Evolutionary conservation across 2,888 invertebrate genomes (phyloP).

Genomic region (Perithous albicinctus): DNA sequence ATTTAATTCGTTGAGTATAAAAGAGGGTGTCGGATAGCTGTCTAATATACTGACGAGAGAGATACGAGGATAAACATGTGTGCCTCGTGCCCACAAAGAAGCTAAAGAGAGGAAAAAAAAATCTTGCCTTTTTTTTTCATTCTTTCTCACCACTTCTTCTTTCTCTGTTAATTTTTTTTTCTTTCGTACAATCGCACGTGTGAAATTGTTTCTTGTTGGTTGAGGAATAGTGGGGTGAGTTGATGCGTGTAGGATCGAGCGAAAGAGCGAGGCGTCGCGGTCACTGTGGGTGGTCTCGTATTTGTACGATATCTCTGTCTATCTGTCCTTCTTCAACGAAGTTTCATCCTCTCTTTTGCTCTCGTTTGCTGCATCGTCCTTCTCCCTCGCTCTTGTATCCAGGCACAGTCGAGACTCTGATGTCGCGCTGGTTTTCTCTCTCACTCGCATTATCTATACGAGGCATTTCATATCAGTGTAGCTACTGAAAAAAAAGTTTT

Average conservation of each 20-base stretch:
- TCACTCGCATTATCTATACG: background rate
- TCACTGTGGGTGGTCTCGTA: slow-evolving; percentile 79
- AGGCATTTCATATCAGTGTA: too few species aligned
- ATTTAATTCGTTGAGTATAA: slow-evolving; percentile 11
- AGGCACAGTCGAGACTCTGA: slow-evolving; percentile 8
- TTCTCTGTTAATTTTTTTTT: slow-evolving; percentile 44
- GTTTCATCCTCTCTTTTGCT: slow-evolving; percentile 61
- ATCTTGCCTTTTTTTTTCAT: slow-evolving; percentile 11
- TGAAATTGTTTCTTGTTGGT: slow-evolving; percentile 71
- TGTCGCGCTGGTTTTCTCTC: slow-evolving; percentile 24
- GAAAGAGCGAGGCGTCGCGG: slow-evolving; percentile 69
- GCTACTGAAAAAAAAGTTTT: too few species aligned
- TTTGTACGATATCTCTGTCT: slow-evolving; percentile 74
- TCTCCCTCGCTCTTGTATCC: slow-evolving; percentile 45
- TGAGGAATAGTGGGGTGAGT: slow-evolving; percentile 33
- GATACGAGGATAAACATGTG: slow-evolving; percentile 47
- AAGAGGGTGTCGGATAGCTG: slow-evolving; percentile 5
- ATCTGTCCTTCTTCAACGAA: slow-evolving; percentile 63
- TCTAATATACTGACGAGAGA: slow-evolving; percentile 41
- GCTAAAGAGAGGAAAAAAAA: background rate
- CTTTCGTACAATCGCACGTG: slow-evolving; percentile 73
- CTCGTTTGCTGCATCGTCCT: slow-evolving; percentile 60
- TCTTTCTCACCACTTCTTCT: slow-evolving; percentile 10
- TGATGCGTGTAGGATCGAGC: slow-evolving; percentile 50
- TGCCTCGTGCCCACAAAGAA: slow-evolving; percentile 20